A percentile compares a stretch with the other conserved stretches of the same genome.
phyloP scores from a whole-genome alignment of 2,113 vertebrate species.

The Tyto alba region DNA sequence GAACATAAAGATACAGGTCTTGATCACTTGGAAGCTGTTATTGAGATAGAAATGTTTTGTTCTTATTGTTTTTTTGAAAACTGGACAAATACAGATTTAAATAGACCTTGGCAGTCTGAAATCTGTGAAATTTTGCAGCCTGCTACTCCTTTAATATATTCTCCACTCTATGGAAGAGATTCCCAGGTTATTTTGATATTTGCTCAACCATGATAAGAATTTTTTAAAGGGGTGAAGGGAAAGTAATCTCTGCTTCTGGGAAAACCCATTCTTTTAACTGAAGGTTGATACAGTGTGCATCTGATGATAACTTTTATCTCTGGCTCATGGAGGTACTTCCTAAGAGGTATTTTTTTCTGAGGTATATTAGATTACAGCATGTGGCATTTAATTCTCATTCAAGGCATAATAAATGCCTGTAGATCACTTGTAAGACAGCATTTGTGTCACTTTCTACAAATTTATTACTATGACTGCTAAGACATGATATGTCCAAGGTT shows the following conservation, averaged over 20 bases:
- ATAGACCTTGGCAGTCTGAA: background rate
- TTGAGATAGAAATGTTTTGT: background rate
- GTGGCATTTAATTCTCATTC: conserved; percentile 31
- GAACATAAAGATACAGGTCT: background rate
- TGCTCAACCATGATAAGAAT: background rate
- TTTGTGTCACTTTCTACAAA: background rate
- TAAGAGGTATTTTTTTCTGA: background rate
- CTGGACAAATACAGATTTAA: background rate
- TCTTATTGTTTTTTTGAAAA: background rate
- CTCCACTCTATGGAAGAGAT: background rate
- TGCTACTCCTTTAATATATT: background rate
- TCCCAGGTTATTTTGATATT: background rate
- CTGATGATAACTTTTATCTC: conserved; percentile 8
- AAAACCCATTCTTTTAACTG: conserved; percentile 15
- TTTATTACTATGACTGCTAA: background rate
- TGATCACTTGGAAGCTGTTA: background rate
- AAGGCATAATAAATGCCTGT: background rate
- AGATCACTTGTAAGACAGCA: background rate
- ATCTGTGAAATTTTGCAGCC: background rate
- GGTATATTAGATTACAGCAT: background rate
- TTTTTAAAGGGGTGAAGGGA: background rate
- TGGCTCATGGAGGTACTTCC: background rate
- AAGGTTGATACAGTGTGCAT: background rate
- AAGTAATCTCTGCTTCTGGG: background rate
- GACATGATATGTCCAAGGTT: background rate